These are phyloP conservation scores for Heliconius ethilla DNA, from an alignment of 2,888 invertebrate species.

Conservation along the genomic window DNA sequence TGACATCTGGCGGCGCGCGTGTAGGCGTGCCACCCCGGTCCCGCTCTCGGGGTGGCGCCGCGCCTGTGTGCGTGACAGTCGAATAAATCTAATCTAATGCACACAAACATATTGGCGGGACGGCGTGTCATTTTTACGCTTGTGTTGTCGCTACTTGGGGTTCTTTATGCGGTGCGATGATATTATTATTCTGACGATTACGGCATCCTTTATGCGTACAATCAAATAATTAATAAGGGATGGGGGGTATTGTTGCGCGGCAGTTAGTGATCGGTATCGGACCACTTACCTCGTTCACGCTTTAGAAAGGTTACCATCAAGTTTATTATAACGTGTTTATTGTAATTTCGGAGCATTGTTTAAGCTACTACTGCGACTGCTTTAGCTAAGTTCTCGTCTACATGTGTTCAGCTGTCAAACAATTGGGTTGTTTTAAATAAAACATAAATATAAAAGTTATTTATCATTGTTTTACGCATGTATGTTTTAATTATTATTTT, in stretches of 20 bases:
- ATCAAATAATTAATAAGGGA: slow-evolving; percentile 83
- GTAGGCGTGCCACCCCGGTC: slow-evolving; percentile 70
- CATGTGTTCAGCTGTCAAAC: neutral
- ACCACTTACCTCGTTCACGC: slow-evolving; percentile 69
- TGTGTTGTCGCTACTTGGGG: slow-evolving; percentile 80
- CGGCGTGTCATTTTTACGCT: slow-evolving; percentile 81
- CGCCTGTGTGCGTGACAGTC: slow-evolving; percentile 79
- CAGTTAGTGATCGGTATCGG: slow-evolving; percentile 76
- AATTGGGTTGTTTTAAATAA: neutral
- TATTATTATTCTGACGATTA: slow-evolving; percentile 82
- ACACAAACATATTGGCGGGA: slow-evolving; percentile 80
- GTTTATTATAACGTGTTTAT: slow-evolving; percentile 60
- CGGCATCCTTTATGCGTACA: slow-evolving; percentile 81
- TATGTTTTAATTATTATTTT: neutral
- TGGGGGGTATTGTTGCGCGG: slow-evolving; percentile 76
- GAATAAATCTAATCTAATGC: slow-evolving; percentile 80
- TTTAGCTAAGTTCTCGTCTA: neutral
- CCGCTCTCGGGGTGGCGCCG: slow-evolving; percentile 60
- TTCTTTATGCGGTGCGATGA: slow-evolving; percentile 79
- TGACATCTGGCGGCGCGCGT: slow-evolving; percentile 73
- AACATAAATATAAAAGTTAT: neutral
- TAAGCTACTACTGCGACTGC: slow-evolving; percentile 41
- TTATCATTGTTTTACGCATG: neutral
- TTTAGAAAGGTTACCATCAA: slow-evolving; percentile 68
- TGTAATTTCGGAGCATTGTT: slow-evolving; percentile 54